Conservation (phyloP, 2,888 invertebrate species). For the Cynaeus angustus region DNA sequence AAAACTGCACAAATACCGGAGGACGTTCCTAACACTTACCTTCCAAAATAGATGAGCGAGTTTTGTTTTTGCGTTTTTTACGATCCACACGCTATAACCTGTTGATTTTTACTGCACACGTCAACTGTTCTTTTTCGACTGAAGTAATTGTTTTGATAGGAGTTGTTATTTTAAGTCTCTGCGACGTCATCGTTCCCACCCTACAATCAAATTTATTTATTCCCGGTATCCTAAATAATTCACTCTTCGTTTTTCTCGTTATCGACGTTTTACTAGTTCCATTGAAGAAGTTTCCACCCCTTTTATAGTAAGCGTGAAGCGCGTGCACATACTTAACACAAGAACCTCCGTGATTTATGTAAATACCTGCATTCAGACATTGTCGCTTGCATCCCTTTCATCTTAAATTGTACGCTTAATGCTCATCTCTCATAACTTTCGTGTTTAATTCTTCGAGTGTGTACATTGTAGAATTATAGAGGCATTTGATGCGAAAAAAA, state of each 20-base stretch:
- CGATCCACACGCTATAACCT: slow-evolving; percentile 36
- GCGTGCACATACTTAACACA: slow-evolving; percentile 54
- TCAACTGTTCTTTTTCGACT: background rate
- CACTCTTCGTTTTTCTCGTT: too few species aligned
- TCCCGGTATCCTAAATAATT: slow-evolving; percentile 16
- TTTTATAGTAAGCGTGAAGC: slow-evolving; percentile 54
- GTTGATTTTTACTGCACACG: slow-evolving; percentile 39
- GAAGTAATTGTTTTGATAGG: slow-evolving; percentile 28
- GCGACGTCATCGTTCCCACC: background rate
- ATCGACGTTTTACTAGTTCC: slow-evolving; percentile 11
- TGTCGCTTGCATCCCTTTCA: slow-evolving; percentile 62
- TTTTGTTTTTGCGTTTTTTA: slow-evolving; percentile 15
- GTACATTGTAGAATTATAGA: slow-evolving; percentile 25
- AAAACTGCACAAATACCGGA: too few species aligned
- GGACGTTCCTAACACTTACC: slow-evolving; percentile 1
- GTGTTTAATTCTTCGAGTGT: slow-evolving; percentile 49
- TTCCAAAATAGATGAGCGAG: background rate
- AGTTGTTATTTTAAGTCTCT: slow-evolving; percentile 7
- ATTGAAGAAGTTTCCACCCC: slow-evolving; percentile 43
- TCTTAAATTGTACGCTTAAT: slow-evolving; percentile 57
- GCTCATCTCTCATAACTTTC: slow-evolving; percentile 54
- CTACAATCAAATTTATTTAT: slow-evolving; percentile 14
- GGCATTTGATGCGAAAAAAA: slow-evolving; percentile 5
- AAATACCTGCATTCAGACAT: slow-evolving; percentile 62
- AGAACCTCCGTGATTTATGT: slow-evolving; percentile 58